Conservation (phyloP, 2,113 vertebrate genomes). For the Alethe castanea region DNA sequence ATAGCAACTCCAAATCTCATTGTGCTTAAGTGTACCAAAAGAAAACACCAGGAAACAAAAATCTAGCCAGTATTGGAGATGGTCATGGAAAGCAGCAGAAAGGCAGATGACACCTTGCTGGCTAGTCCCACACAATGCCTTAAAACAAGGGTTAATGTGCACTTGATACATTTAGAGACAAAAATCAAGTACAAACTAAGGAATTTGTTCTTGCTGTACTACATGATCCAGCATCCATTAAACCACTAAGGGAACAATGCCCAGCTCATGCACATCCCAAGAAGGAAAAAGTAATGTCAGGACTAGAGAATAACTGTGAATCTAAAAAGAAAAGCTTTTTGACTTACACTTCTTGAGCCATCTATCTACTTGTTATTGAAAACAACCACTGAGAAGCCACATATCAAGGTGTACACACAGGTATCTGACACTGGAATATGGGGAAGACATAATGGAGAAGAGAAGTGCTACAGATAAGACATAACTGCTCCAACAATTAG, state of each 20-base stretch:
- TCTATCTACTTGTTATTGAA: background rate
- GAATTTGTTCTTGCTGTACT: background rate
- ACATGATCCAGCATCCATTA: background rate
- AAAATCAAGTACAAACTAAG: background rate
- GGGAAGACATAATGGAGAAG: background rate
- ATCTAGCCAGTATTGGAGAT: background rate
- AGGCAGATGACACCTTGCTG: background rate
- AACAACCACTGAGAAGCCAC: background rate
- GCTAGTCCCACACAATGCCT: accelerated
- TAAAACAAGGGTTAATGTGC: background rate
- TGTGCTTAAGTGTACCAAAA: background rate
- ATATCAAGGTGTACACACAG: background rate
- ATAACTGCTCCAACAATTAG: accelerated
- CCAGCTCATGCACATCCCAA: background rate
- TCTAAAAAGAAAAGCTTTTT: background rate
- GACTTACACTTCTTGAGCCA: background rate
- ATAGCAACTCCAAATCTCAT: background rate
- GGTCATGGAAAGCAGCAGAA: background rate
- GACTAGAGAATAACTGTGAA: background rate
- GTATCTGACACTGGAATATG: background rate
- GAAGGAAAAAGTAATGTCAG: background rate
- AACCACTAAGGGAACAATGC: background rate
- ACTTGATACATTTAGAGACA: background rate
- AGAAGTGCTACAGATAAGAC: background rate
- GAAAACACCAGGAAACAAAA: background rate